Evolutionary conservation across 2,888 invertebrate species (phyloP).

Genomic region (Neelides folsomi): DNA sequence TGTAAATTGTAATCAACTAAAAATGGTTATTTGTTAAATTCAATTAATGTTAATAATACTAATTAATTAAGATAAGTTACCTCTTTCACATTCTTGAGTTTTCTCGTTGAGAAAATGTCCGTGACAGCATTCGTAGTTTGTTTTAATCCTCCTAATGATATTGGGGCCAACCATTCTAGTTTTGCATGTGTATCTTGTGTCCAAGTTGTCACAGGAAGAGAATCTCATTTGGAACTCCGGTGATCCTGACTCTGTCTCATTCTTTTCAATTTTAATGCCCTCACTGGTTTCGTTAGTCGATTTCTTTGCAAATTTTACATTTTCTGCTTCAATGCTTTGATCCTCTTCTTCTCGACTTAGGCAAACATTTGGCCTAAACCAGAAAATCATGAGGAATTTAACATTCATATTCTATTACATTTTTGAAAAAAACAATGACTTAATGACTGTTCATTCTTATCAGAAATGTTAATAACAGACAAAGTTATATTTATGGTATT

Average conservation of each 20-base stretch:
- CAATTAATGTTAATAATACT: not conserved
- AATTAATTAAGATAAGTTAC: conserved; percentile 32
- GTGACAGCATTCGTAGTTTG: conserved; percentile 55
- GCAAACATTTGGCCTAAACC: conserved; percentile 49
- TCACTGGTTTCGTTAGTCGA: conserved; percentile 30
- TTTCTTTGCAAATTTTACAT: not conserved
- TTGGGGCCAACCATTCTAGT: conserved; percentile 39
- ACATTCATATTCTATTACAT: not conserved
- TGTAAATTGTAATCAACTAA: too few relatives aligned
- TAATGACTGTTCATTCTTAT: not conserved
- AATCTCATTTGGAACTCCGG: conserved; percentile 33
- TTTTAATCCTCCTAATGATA: conserved; percentile 48
- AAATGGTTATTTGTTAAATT: too few relatives aligned
- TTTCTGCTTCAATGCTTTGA: conserved; percentile 19
- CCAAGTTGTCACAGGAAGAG: conserved; percentile 42
- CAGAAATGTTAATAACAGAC: too few relatives aligned
- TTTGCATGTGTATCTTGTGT: conserved; percentile 44
- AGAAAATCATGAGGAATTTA: not conserved
- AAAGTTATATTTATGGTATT: conserved; percentile 33
- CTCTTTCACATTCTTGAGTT: conserved; percentile 41
- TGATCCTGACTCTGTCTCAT: conserved; percentile 11
- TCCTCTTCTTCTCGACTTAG: conserved; percentile 46
- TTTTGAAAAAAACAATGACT: not conserved
- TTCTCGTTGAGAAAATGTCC: conserved; percentile 45
- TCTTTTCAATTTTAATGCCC: conserved; percentile 37